Evolutionary conservation across 2,888 invertebrate genomes (phyloP), one percentile per base, ranked within the genome.

Genomic region (Lordiphosa andalusiaca): DNA sequence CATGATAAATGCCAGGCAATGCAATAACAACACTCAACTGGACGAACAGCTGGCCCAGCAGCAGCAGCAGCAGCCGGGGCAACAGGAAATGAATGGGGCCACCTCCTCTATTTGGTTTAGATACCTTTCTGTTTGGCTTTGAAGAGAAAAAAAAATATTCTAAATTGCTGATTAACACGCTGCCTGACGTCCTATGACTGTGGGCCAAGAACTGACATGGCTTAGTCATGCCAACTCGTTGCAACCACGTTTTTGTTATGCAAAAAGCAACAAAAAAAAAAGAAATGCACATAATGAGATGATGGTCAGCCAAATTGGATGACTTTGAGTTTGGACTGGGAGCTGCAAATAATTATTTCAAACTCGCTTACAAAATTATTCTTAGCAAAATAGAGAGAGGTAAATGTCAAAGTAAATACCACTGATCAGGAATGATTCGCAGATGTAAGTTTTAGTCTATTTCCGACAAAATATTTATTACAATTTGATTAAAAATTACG

Each of bases 161-260:
- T 83, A 81, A 81, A 85, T 83, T 85, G 81, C 73, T 83, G 85
- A 81, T 85, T 83, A 83, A 78, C 84, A 84, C 77, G 82, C 71
- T 36, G 52, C 21, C 71, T 36, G 52, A 16, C 25, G 30, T 56
- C 10, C 42, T 56, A 55, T 58, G 55, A 53, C 63, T 40, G 37
- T 46, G 52, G 70, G 56, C 16, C 30, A 5, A 44, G 44, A 33
- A 44, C 44, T 16, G 5, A 67, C 48, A 59, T 66, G 68, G 74
- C 83, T 65, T 71, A 74, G 80, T 77, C 78, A 73, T 73, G 71
- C 58, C 41, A 59, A 49, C 44, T 48, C 53, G 50, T 58, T 68
- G 46, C 46, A 25, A 40, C 36, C 41, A 47, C 38, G 47, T 33
- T 51, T 51, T 46, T 55, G 55, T 47, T 30, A 30, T 30, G 30